Base-by-base conservation (phyloP, 2,113 vertebrate species). In the Sardina pilchardus region DNA sequence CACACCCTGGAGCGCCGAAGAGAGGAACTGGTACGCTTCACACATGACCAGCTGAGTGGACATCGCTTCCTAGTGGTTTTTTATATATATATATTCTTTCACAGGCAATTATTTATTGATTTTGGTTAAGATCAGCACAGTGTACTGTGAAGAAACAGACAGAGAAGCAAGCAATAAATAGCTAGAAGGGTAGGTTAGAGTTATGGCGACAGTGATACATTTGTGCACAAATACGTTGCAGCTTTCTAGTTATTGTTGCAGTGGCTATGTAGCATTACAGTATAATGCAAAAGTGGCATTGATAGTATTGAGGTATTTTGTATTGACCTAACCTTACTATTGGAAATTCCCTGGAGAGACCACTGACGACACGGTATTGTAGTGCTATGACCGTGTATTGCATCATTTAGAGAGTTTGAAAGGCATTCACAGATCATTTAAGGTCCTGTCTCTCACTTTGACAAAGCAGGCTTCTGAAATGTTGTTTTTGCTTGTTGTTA, bases 1-100 rank as follows among this genome's bases (percentile, higher is more conserved):
- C 97, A 97, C 89, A 96, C 96, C 0, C 88, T 99, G 87, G 97
- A 98, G 91, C 95, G 97, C 89, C 96, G 97, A 88, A 97, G 93
- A 93, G 97, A 99, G 91, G 97, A 99, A 88, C 94, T 99, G 96
- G 98, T 99, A 94, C 88, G 94, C 42, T 45, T 75, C n/a, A 43
- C 71, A 63, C 21, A 45, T 26, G 36, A 30, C 9, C 42, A 17
- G 42, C n/a, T 17, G 9, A 26, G 45, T 43, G 5, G 45, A 19
- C 45, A 10, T 26, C 56, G 16, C 45, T 30, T 34, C 6, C 43
- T n/a, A n/a, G n/a, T n/a, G n/a, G n/a, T 24, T 43, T 43, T n/a
- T 14, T 56, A n/a, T n/a, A n/a, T n/a, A n/a, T n/a, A n/a, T n/a
- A n/a, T n/a, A 47, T 17, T 6, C 48, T 50, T 50, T 50, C 48